A percentile compares a stretch with the other conserved stretches of the same genome.
Conservation (phyloP, 2,797 vertebrate genomes). For the Poecilia gillii region DNA sequence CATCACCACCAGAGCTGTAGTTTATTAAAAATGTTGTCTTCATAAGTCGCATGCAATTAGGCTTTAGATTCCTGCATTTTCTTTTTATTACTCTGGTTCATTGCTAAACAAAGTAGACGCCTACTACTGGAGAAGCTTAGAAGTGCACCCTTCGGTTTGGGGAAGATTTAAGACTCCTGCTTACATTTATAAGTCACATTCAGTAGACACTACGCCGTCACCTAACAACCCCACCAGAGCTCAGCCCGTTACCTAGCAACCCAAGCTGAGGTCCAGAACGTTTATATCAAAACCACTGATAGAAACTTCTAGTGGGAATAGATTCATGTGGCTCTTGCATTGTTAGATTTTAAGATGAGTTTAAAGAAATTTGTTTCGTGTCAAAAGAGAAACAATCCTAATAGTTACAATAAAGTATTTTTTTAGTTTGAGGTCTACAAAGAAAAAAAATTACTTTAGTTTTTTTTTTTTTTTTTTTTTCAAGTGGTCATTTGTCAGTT, state of each 20-base stretch:
- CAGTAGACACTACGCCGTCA: no score
- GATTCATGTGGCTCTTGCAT: neutral
- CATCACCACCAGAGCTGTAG: neutral
- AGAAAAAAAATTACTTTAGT: no score
- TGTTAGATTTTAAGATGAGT: neutral
- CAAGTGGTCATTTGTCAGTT: neutral
- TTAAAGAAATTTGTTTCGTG: no score
- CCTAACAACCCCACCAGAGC: no score
- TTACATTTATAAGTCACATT: neutral
- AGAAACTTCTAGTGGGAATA: neutral
- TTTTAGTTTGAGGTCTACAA: no score
- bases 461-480: no score
- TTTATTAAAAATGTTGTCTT: neutral
- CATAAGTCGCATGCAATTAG: neutral
- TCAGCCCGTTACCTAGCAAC: no score
- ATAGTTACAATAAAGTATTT: no score
- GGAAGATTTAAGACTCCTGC: neutral
- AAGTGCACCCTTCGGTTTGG: conserved; percentile 7
- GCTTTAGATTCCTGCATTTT: neutral
- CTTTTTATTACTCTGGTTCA: no score
- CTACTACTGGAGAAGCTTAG: conserved; percentile 41
- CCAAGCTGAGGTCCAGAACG: no score
- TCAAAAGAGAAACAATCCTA: no score
- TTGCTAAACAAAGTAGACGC: conserved; percentile 27
- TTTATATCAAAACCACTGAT: neutral